These are phyloP conservation scores for Odocoileus hemionus DNA, from an alignment of 2,113 vertebrate genomes.

Conservation along the genomic window DNA sequence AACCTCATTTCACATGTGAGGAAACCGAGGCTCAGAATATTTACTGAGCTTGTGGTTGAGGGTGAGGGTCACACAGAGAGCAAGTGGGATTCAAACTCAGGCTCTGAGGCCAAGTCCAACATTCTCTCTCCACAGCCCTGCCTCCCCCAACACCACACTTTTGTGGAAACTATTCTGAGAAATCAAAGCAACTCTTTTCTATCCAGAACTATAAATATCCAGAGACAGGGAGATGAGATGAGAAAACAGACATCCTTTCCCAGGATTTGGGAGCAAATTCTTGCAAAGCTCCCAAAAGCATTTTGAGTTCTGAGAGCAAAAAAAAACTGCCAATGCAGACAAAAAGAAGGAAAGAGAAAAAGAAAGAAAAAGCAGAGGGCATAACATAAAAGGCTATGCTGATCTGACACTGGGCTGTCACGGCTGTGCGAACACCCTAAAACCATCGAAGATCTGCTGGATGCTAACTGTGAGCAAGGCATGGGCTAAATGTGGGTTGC, in stretches of 20 bases:
- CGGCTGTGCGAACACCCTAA: not conserved
- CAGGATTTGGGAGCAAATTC: slow-evolving; percentile 62
- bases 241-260: slow-evolving; percentile 69
- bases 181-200: slow-evolving; percentile 69
- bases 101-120: not conserved
- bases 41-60: not conserved
- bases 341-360: not conserved
- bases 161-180: slow-evolving; percentile 71
- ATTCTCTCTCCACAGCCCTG: not conserved
- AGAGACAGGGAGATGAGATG: slow-evolving; percentile 62
- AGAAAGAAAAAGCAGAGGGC: not conserved
- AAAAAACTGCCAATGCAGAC: not conserved
- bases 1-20: not conserved
- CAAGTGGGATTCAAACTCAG: not conserved
- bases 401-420: not conserved
- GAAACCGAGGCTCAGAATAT: not conserved
- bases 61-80: not conserved
- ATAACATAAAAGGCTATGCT: not conserved
- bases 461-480: not conserved
- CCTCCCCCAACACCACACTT: slow-evolving; percentile 39
- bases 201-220: slow-evolving; percentile 71
- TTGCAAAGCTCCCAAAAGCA: slow-evolving; percentile 59
- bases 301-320: slow-evolving; percentile 49
- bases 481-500: rapidly evolving
- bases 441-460: not conserved